These are phyloP conservation scores for Bombylius major DNA, from an alignment of 2,888 invertebrate species.

Conservation along the genomic window DNA sequence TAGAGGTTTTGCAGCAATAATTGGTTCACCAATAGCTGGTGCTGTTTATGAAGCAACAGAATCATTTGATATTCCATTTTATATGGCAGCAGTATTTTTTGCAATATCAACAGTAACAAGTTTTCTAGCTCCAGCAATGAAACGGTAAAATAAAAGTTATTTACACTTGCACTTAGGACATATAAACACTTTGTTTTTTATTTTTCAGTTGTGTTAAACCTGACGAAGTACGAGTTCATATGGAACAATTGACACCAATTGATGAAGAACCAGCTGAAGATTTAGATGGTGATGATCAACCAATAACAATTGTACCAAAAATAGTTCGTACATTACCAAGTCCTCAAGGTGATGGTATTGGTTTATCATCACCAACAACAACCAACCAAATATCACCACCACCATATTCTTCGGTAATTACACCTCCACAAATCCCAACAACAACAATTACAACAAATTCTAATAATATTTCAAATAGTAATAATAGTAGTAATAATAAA, in stretches of 20 bases:
- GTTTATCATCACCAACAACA: conserved; percentile 14
- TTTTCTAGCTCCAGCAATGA: conserved; percentile 65
- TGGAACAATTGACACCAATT: conserved; percentile 67
- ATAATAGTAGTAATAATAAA: conserved; percentile 14
- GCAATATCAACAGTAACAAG: conserved; percentile 73
- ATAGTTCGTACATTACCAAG: conserved; percentile 68
- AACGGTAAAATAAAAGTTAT: conserved; percentile 32
- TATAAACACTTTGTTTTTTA: neutral
- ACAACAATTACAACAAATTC: neutral
- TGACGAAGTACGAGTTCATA: conserved; percentile 48
- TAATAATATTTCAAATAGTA: neutral
- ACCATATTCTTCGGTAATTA: neutral
- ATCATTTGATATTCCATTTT: conserved; percentile 81
- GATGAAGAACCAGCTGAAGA: conserved; percentile 74
- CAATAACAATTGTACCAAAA: conserved; percentile 63
- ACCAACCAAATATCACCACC: neutral
- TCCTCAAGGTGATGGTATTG: conserved; percentile 30
- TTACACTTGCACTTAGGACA: neutral
- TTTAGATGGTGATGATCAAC: conserved; percentile 59
- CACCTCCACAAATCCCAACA: neutral
- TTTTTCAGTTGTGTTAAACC: conserved; percentile 28
- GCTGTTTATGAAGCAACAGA: conserved; percentile 79
- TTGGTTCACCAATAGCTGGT: conserved; percentile 75
- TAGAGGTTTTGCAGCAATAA: conserved; percentile 85
- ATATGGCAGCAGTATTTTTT: conserved; percentile 82